phyloP scores from a whole-genome alignment of 2,113 vertebrate genomes.

The Paracanthobrama guichenoti region DNA sequence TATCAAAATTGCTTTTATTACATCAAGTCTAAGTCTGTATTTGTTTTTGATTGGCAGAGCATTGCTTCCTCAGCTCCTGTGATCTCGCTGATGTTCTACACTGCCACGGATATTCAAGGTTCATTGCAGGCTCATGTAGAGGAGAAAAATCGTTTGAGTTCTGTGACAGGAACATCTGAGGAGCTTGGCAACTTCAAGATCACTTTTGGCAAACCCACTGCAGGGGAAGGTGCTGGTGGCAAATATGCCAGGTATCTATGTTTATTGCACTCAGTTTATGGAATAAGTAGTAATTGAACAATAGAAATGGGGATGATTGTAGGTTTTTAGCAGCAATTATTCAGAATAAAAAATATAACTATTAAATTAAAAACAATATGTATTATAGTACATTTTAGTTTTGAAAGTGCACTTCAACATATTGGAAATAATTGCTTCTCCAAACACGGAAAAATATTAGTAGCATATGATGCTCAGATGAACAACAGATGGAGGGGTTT shows the following conservation, averaged over 20 bases:
- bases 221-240: constrained; percentile 61
- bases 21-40: neutral
- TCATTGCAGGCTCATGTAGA: constrained; percentile 77
- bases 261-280: neutral
- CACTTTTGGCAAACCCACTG: constrained; percentile 81
- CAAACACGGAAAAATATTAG: neutral
- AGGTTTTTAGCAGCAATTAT: neutral
- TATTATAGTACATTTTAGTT: neutral
- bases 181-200: constrained; percentile 90
- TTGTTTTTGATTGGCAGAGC: constrained; percentile 59
- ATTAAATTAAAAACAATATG: neutral
- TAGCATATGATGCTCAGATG: neutral
- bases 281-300: neutral
- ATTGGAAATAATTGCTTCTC: neutral
- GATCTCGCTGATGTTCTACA: constrained; percentile 91
- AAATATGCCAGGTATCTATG: constrained; percentile 82
- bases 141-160: constrained; percentile 74
- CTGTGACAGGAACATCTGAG: constrained; percentile 78
- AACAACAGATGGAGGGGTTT: neutral
- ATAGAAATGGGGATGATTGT: neutral
- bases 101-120: constrained; percentile 88
- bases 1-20: neutral
- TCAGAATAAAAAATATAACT: neutral
- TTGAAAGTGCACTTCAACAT: neutral
- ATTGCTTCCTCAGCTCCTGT: constrained; percentile 72